Evolutionary conservation across 1,140 invertebrate genomes (phyloP).

Genomic region (Atta texana): DNA sequence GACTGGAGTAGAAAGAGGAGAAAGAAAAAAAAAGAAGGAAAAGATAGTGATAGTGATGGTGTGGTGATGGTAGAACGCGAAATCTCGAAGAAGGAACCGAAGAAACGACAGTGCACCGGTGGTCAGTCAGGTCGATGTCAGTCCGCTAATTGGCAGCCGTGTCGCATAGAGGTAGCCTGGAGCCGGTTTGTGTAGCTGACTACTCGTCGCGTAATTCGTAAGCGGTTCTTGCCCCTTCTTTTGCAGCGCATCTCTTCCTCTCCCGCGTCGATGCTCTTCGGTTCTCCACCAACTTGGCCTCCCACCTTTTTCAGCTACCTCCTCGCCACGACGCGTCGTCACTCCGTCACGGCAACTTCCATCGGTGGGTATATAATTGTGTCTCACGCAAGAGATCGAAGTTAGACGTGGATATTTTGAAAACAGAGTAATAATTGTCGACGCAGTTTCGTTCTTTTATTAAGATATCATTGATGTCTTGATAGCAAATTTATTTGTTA

Average conservation of each 20-base stretch:
- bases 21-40: conserved; percentile 58
- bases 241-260: conserved; percentile 34
- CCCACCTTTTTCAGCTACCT: conserved; percentile 23
- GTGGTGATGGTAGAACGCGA: conserved; percentile 17
- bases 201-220: conserved; percentile 85
- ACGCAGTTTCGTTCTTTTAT: not conserved
- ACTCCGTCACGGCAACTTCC: conserved; percentile 10
- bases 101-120: conserved; percentile 78
- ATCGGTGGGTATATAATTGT: not conserved
- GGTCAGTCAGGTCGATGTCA: conserved; percentile 85
- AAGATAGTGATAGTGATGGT: conserved; percentile 48
- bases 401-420: not conserved
- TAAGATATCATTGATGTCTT: not conserved
- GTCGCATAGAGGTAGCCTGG: conserved; percentile 83
- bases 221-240: conserved; percentile 81
- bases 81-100: conserved; percentile 49
- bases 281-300: conserved; percentile 40
- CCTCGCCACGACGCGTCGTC: not conserved
- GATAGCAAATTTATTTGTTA: not conserved
- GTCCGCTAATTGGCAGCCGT: conserved; percentile 85
- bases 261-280: conserved; percentile 35
- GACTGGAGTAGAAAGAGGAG: not conserved
- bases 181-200: conserved; percentile 82
- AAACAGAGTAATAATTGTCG: not conserved
- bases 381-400: conserved; percentile 8